These are phyloP conservation scores for Napeogenes inachia DNA, from an alignment of 2,888 invertebrate species.

Conservation along the genomic window DNA sequence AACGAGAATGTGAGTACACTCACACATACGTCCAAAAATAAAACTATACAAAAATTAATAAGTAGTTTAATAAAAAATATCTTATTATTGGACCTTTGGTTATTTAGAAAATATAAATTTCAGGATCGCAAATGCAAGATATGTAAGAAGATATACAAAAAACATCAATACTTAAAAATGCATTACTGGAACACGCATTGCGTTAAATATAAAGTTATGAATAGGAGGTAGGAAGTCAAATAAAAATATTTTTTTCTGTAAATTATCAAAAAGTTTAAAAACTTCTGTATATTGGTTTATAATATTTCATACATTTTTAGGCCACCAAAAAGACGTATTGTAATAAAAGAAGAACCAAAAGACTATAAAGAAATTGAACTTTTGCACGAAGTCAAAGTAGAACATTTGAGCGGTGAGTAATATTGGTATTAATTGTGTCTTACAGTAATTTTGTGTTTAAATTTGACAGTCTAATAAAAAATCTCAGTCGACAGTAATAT, in stretches of 20 bases:
- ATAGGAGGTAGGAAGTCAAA: neutral
- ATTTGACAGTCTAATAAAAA: no score
- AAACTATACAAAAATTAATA: no score
- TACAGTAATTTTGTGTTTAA: no score
- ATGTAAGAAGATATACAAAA: constrained; percentile 44
- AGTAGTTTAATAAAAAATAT: neutral
- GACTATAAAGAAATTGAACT: constrained; percentile 37
- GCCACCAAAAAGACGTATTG: constrained; percentile 16
- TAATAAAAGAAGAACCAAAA: constrained; percentile 43
- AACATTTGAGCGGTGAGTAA: constrained; percentile 32
- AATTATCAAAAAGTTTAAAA: neutral
- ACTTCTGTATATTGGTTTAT: neutral
- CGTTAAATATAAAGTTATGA: constrained; percentile 37
- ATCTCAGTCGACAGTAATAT: no score
- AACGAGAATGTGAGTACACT: constrained; percentile 36
- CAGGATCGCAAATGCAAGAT: constrained; percentile 49
- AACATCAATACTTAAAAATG: constrained; percentile 36
- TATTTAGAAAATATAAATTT: constrained; percentile 14
- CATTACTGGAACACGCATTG: constrained; percentile 50
- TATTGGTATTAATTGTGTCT: no score
- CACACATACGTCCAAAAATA: no score
- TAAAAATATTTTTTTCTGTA: neutral
- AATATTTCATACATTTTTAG: constrained; percentile 8
- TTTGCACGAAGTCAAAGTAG: constrained; percentile 39
- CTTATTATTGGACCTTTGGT: neutral